Evolutionary conservation across 2,797 vertebrate genomes (phyloP).

Genomic region (Sciaenops ocellatus): DNA sequence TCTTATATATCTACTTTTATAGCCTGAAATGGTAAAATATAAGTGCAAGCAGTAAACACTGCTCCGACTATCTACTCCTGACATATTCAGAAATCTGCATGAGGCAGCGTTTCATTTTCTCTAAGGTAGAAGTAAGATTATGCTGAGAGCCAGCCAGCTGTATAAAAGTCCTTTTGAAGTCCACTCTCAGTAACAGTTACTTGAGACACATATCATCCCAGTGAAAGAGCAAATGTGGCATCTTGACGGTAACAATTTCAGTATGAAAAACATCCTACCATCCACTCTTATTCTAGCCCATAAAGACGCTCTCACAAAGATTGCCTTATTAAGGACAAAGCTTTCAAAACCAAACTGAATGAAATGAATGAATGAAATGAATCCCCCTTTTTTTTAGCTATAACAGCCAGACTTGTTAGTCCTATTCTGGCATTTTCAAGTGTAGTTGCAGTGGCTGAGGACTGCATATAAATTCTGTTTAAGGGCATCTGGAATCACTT

Average conservation of each 20-base stretch:
- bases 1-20: background rate
- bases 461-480: background rate
- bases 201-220: slow-evolving; percentile 19
- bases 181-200: background rate
- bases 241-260: slow-evolving; percentile 1
- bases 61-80: background rate
- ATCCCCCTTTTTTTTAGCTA: background rate
- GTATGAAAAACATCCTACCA: background rate
- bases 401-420: background rate
- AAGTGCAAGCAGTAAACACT: background rate
- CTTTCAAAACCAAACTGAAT: background rate
- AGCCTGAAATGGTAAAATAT: background rate
- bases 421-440: background rate
- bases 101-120: background rate
- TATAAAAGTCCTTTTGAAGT: slow-evolving; percentile 15
- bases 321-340: background rate
- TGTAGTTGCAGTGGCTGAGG: background rate
- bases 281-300: background rate
- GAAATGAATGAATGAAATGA: background rate
- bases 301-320: background rate
- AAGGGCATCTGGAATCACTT: background rate
- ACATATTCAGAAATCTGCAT: background rate
- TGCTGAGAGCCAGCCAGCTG: slow-evolving; percentile 4
- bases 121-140: slow-evolving; percentile 1
- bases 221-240: slow-evolving; percentile 6